Base-by-base conservation (phyloP, 92 coral and sea anemone genomes). In the Epizoanthus illoricatus region DNA sequence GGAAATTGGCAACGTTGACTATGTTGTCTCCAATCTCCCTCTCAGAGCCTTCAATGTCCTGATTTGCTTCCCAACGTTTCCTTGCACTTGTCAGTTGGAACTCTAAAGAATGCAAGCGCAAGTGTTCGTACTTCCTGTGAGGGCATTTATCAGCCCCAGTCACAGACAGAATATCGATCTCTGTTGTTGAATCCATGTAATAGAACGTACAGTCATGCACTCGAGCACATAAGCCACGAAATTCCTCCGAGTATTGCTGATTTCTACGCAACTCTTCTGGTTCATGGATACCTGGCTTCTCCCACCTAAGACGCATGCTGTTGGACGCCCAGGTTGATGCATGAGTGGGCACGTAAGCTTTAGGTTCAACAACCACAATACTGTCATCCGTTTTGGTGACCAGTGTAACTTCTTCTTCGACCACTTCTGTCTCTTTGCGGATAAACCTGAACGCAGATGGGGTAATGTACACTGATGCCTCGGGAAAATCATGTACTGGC, bases 311-410 rank as follows among this genome's bases (percentile, higher is more conserved):
- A 7, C 36, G 66, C 66, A 62, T 19, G 10, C 24, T 24, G 28
- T 62, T n/a, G 10, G 80, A 79, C 40, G 85, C 88, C 81, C 88
- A 85, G 79, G 85, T 85, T 13, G 88, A 79, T 68, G 85, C 88
- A 79, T 66, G 60, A 45, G 88, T 79, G 45, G 88, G 88, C 42
- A 79, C 85, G 79, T 85, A 85, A 39, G 85, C 85, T 57, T 85
- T 85, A 7, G 88, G 80, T 42, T 79, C 80, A 9, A 85, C 85
- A 8, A 85, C 85, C 9, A 79, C 85, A 79, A 85, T 55, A 42
- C 85, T 79, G 80, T 85, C 80, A 79, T 85, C 88, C 6, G 78
- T 85, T 56, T 79, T 67, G 41, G 88, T 36, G 49, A 85, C 24
- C 2, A 81, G 69, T 39, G 80, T 86, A 55, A 63, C 89, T 75